Evolutionary conservation across 2,888 invertebrate genomes (phyloP).

Genomic region (Notodonta dromedarius): DNA sequence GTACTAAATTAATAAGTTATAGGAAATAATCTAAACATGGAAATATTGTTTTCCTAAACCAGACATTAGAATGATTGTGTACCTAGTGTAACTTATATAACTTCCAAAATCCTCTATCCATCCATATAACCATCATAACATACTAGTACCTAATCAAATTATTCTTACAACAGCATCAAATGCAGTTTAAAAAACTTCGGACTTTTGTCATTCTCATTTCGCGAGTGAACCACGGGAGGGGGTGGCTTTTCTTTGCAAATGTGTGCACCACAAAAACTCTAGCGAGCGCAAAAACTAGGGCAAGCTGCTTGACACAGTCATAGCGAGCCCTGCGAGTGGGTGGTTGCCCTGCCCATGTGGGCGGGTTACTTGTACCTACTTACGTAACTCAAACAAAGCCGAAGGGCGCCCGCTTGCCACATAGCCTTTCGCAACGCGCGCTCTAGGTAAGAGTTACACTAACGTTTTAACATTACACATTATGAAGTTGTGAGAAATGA

Average conservation of each 20-base stretch:
- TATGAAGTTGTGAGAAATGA: constrained; percentile 9
- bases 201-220: background rate
- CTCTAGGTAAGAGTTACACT: constrained; percentile 47
- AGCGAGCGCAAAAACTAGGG: constrained; percentile 68
- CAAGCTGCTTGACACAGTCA: constrained; percentile 73
- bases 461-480: constrained; percentile 32
- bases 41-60: no score
- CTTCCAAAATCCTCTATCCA: no score
- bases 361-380: constrained; percentile 59
- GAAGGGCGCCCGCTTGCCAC: constrained; percentile 78
- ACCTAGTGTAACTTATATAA: no score
- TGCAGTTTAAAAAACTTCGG: background rate
- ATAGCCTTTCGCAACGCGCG: constrained; percentile 68
- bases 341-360: constrained; percentile 72
- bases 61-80: no score
- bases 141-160: no score
- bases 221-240: background rate
- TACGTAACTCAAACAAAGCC: constrained; percentile 76
- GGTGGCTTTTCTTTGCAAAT: constrained; percentile 41
- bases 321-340: constrained; percentile 69
- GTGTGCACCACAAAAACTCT: constrained; percentile 40
- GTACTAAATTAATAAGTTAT: no score
- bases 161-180: no score
- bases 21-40: no score
- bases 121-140: no score